Evolutionary conservation across 1,140 invertebrate genomes (phyloP).

Genomic region (Saxidomus purpurata): DNA sequence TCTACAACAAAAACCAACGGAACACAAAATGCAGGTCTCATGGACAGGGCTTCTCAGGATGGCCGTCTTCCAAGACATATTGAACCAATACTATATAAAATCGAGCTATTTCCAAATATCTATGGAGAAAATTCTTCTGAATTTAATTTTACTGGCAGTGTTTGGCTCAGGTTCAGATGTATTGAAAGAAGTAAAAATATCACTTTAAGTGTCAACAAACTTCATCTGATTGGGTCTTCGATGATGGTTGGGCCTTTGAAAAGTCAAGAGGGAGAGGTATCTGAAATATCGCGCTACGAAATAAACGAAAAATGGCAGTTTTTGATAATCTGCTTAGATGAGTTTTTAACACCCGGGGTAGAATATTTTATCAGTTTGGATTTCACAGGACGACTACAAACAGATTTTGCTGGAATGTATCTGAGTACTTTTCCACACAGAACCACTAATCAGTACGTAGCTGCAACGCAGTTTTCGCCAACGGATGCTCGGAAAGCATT

Average conservation of each 20-base stretch:
- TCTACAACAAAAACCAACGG: background rate
- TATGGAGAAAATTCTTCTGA: constrained; percentile 71
- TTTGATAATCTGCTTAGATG: constrained; percentile 88
- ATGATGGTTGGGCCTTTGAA: constrained; percentile 35
- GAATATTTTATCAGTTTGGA: constrained; percentile 90
- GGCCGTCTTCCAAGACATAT: constrained; percentile 80
- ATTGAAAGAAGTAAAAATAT: constrained; percentile 89
- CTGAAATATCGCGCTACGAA: constrained; percentile 72
- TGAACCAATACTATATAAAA: constrained; percentile 81
- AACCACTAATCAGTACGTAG: constrained; percentile 71
- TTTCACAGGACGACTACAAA: constrained; percentile 90
- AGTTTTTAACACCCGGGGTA: constrained; percentile 87
- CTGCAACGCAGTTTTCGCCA: constrained; percentile 80
- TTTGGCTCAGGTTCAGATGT: constrained; percentile 90
- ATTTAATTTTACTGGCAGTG: constrained; percentile 90
- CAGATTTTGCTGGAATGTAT: constrained; percentile 88
- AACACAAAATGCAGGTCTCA: background rate
- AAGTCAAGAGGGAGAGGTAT: background rate
- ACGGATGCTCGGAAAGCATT: constrained; percentile 89
- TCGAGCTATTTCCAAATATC: constrained; percentile 83
- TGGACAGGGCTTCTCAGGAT: constrained; percentile 32
- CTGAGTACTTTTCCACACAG: constrained; percentile 74
- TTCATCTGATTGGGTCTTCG: constrained; percentile 52
- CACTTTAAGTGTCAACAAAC: constrained; percentile 89
- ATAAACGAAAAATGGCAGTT: constrained; percentile 90